Percentiles rank a stretch among this genome's conserved stretches.
These are phyloP conservation scores for Galerucella pusilla DNA, from an alignment of 2,888 invertebrate genomes.

Conservation along the genomic window DNA sequence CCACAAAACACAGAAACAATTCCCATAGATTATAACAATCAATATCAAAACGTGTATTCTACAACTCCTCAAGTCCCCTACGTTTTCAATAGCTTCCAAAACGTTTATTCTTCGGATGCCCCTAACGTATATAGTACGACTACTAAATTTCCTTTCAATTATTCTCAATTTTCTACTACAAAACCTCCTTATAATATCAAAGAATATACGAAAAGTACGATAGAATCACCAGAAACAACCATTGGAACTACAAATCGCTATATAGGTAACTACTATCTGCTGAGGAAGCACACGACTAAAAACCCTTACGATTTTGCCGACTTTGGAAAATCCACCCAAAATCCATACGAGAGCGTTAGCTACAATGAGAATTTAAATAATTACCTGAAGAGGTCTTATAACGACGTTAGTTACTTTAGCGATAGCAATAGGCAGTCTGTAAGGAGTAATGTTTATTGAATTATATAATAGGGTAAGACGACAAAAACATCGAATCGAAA, in stretches of 20 bases:
- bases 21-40: constrained; percentile 26
- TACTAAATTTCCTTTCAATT: constrained; percentile 40
- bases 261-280: constrained; percentile 63
- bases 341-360: constrained; percentile 62
- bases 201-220: constrained; percentile 53
- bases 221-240: constrained; percentile 44
- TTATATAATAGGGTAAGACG: constrained; percentile 51
- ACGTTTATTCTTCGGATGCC: background rate
- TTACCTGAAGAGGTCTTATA: constrained; percentile 65
- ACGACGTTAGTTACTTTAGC: constrained; percentile 65
- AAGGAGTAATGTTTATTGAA: constrained; percentile 41
- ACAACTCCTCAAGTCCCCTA: constrained; percentile 26
- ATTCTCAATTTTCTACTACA: constrained; percentile 57
- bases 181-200: constrained; percentile 59
- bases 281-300: constrained; percentile 69
- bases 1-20: constrained; percentile 35
- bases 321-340: constrained; percentile 70
- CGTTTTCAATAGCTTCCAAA: constrained; percentile 29
- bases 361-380: constrained; percentile 60
- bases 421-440: constrained; percentile 57
- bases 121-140: background rate
- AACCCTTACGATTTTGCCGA: constrained; percentile 67
- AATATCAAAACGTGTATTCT: constrained; percentile 38
- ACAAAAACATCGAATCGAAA: constrained; percentile 11
- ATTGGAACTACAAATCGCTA: constrained; percentile 64